Evolutionary conservation across 64 coral and sea anemone species (phyloP).

Genomic region (Pocillopora damicornis): DNA sequence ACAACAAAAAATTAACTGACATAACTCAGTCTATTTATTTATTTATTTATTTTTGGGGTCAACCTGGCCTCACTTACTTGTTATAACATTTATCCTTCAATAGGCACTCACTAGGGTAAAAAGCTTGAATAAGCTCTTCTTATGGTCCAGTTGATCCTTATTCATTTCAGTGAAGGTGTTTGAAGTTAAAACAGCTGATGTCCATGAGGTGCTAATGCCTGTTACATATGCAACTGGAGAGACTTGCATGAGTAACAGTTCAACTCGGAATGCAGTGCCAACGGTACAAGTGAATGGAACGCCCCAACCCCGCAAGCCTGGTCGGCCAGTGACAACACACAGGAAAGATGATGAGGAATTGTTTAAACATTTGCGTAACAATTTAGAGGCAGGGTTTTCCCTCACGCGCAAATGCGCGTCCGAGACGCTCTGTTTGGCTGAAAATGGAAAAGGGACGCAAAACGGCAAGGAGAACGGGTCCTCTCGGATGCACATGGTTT

Average conservation of each 20-base stretch:
- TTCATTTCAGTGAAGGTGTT: conserved; percentile 54
- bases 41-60: conserved; percentile 41
- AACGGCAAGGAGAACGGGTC: background rate
- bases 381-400: conserved; percentile 21
- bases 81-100: conserved; percentile 38
- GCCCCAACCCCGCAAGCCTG: conserved; percentile 27
- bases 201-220: conserved; percentile 36
- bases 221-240: conserved; percentile 39
- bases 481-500: conserved; percentile 2
- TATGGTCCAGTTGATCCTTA: conserved; percentile 52
- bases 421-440: background rate
- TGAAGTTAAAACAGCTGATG: conserved; percentile 45
- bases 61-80: conserved; percentile 39
- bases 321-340: conserved; percentile 63
- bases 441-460: conserved; percentile 15
- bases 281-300: conserved; percentile 34
- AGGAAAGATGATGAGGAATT: conserved; percentile 68
- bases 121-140: conserved; percentile 45
- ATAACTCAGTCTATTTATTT: conserved; percentile 37
- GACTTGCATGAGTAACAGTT: conserved; percentile 41
- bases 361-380: conserved; percentile 48
- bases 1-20: conserved; percentile 46
- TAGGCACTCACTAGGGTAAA: conserved; percentile 46
- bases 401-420: background rate
- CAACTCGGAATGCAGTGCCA: conserved; percentile 43